Conservation (phyloP, 2,888 invertebrate genomes). For the Drosophila formosana region DNA sequence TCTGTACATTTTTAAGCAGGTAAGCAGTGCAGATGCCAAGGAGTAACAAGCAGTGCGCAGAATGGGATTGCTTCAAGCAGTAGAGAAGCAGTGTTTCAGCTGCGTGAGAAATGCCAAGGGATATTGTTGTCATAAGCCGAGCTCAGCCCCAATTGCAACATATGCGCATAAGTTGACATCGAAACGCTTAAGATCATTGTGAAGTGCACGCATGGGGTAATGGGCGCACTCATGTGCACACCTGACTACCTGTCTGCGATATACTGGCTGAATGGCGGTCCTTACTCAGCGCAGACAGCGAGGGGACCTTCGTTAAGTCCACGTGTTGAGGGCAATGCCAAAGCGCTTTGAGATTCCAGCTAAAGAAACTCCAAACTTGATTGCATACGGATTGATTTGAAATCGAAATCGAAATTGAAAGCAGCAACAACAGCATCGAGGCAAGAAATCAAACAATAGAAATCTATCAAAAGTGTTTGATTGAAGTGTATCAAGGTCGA, state of each 20-base stretch:
- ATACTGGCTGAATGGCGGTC: not conserved
- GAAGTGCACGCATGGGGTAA: conserved; percentile 17
- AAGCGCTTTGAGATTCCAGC: conserved; percentile 49
- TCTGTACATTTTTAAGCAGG: not conserved
- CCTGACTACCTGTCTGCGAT: conserved; percentile 15
- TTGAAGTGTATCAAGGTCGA: conserved; percentile 78
- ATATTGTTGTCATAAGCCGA: conserved; percentile 4
- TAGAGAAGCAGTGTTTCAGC: conserved; percentile 1
- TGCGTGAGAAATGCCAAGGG: not conserved
- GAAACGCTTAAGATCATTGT: conserved; percentile 11
- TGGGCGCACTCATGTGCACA: conserved; percentile 16
- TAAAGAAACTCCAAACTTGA: conserved; percentile 38
- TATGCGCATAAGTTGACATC: conserved; percentile 33
- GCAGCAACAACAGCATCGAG: conserved; percentile 10
- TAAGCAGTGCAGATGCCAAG: conserved; percentile 1
- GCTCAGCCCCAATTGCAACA: conserved; percentile 8
- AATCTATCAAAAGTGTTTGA: conserved; percentile 74
- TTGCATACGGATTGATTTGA: conserved; percentile 41
- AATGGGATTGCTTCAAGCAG: not conserved
- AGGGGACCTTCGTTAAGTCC: conserved; percentile 19
- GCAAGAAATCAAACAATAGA: conserved; percentile 55
- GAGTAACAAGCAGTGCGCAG: not conserved
- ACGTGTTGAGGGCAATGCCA: conserved; percentile 71
- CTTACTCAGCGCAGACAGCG: conserved; percentile 2
- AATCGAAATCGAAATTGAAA: conserved; percentile 56